Evolutionary conservation across 2,113 vertebrate species (phyloP).

Genomic region (Erythrocercus mccallii): DNA sequence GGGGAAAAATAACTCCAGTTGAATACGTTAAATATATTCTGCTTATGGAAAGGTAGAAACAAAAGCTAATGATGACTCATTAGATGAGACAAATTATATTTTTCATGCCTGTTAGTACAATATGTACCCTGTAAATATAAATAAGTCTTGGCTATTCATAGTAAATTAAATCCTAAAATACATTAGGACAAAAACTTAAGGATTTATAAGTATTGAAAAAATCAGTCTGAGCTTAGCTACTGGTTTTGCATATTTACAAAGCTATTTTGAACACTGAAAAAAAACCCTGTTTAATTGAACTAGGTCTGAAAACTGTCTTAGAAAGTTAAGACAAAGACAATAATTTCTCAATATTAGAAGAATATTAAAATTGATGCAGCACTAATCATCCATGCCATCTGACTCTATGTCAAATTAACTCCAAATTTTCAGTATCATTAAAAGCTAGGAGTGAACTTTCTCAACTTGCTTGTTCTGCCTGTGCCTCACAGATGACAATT

Average conservation of each 20-base stretch:
- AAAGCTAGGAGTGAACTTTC: background rate
- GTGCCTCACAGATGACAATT: background rate
- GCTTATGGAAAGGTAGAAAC: background rate
- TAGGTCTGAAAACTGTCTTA: background rate
- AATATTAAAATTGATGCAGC: background rate
- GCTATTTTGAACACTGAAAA: background rate
- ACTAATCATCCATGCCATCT: background rate
- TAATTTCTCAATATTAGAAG: background rate
- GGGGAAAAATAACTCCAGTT: conserved; percentile 10
- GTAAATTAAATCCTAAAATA: background rate
- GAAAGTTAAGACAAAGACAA: background rate
- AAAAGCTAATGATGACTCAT: conserved; percentile 7
- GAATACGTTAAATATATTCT: background rate
- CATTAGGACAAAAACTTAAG: background rate
- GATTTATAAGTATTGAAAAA: background rate
- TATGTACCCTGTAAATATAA: conserved; percentile 7
- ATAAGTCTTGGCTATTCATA: background rate
- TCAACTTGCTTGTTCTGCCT: background rate
- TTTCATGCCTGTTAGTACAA: background rate
- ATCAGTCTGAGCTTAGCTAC: background rate
- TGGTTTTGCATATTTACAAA: background rate
- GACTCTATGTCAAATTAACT: background rate
- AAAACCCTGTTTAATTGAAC: background rate
- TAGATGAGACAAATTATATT: conserved; percentile 8
- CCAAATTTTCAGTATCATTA: background rate